Percentiles rank a stretch among this genome's conserved stretches.
These are phyloP conservation scores for Proctacanthus coquilletti DNA, from an alignment of 1,140 invertebrate genomes.

Conservation along the genomic window DNA sequence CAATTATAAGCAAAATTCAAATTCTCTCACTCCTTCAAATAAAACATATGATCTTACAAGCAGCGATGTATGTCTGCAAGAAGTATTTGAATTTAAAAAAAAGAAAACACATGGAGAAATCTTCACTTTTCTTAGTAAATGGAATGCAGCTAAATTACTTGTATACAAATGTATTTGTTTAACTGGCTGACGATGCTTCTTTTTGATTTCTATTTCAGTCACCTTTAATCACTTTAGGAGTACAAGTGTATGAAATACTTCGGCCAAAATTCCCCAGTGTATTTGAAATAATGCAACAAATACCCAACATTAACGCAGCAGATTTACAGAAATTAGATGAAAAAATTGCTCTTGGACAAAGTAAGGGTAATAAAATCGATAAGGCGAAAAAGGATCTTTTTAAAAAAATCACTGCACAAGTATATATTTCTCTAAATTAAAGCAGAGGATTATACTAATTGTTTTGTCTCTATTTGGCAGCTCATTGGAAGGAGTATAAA, in stretches of 20 bases:
- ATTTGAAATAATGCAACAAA: constrained; percentile 47
- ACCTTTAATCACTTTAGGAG: constrained; percentile 22
- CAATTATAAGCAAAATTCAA: too few relatives aligned
- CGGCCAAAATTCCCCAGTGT: constrained; percentile 55
- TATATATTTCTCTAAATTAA: constrained; percentile 3
- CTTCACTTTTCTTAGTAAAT: too few relatives aligned
- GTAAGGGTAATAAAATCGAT: constrained; percentile 62
- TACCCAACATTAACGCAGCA: constrained; percentile 57
- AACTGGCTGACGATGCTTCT: too few relatives aligned
- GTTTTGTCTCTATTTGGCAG: constrained; percentile 31
- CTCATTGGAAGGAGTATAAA: constrained; percentile 65
- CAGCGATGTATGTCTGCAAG: too few relatives aligned
- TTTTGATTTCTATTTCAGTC: constrained; percentile 15
- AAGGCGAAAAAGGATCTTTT: constrained; percentile 82
- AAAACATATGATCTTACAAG: too few relatives aligned
- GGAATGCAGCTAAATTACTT: too few relatives aligned
- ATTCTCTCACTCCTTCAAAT: too few relatives aligned
- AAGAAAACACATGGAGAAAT: too few relatives aligned
- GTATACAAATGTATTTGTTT: too few relatives aligned
- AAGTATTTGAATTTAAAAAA: too few relatives aligned
- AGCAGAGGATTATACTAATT: neutral
- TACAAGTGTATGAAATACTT: constrained; percentile 64
- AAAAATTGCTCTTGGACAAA: constrained; percentile 50
- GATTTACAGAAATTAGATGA: constrained; percentile 73
- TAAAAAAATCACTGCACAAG: constrained; percentile 66